Evolutionary conservation across 2,113 vertebrate genomes (phyloP).

Genomic region (Tychaedon coryphoeus): DNA sequence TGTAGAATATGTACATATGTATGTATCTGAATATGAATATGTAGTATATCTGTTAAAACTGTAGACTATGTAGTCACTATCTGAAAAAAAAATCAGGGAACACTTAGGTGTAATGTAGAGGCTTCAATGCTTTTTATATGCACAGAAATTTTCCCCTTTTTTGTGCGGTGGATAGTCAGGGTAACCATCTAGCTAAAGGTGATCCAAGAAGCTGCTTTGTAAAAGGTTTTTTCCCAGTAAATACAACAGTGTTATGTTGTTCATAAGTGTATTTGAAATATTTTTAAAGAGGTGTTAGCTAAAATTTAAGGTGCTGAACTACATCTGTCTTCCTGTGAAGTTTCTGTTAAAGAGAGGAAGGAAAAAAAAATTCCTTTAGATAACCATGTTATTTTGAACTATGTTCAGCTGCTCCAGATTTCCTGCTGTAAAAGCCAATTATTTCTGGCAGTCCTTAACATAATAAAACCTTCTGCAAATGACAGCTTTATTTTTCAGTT

Average conservation of each 20-base stretch:
- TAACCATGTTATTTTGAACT: not conserved
- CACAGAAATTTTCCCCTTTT: not conserved
- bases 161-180: not conserved
- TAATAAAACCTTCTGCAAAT: not conserved
- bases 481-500: conserved; percentile 19
- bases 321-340: not conserved
- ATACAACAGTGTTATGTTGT: not conserved
- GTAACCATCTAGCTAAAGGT: not conserved
- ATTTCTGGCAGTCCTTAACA: not conserved
- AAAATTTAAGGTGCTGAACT: not conserved
- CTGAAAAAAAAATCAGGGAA: not conserved
- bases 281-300: not conserved
- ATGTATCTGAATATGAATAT: no score
- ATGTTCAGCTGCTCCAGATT: conserved; percentile 5
- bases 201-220: not conserved
- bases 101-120: rapidly evolving
- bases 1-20: not conserved
- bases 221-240: not conserved
- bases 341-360: not conserved
- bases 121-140: not conserved
- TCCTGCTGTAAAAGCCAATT: not conserved
- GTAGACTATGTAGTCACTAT: not conserved
- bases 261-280: not conserved
- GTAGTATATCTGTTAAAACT: not conserved
- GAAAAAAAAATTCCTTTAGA: not conserved